Conservation (phyloP, 2,888 invertebrate species). For the Hirtodrosophila alboralis region DNA sequence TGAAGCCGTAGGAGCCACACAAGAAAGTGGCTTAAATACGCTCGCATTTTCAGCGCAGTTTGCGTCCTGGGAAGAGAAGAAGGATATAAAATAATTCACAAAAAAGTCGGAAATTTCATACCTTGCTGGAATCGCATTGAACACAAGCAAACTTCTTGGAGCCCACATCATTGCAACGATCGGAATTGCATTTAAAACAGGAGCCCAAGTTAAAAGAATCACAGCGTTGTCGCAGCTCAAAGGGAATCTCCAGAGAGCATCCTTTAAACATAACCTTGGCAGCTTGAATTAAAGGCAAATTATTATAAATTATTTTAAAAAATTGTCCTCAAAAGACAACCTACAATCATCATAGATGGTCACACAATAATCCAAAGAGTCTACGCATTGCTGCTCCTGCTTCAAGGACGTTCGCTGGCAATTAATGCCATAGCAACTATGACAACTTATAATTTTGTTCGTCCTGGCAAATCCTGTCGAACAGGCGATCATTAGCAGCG, state of each 20-base stretch:
- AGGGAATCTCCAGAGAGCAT: constrained; percentile 78
- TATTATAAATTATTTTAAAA: background rate
- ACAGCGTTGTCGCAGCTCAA: constrained; percentile 69
- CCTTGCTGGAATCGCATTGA: constrained; percentile 76
- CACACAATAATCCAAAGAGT: constrained; percentile 81
- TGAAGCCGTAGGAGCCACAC: constrained; percentile 71
- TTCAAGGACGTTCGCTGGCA: constrained; percentile 71
- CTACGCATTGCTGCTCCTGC: constrained; percentile 63
- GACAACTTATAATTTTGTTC: constrained; percentile 68
- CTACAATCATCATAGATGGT: constrained; percentile 80
- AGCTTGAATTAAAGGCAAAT: constrained; percentile 10
- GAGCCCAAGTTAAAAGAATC: constrained; percentile 45
- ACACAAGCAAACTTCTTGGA: constrained; percentile 73
- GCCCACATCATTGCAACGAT: constrained; percentile 80
- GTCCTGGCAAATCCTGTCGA: constrained; percentile 45
- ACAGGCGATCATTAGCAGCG: constrained; percentile 33
- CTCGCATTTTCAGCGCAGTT: constrained; percentile 65
- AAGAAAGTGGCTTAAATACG: constrained; percentile 59
- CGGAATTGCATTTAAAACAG: constrained; percentile 80
- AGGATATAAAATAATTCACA: rapidly evolving
- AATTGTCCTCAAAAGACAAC: constrained; percentile 5
- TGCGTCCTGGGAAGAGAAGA: constrained; percentile 46
- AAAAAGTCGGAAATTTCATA: background rate
- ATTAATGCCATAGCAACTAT: constrained; percentile 78
- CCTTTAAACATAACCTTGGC: constrained; percentile 77